phyloP scores from a whole-genome alignment of 2,113 vertebrate genomes.

The Neogobius melanostomus region DNA sequence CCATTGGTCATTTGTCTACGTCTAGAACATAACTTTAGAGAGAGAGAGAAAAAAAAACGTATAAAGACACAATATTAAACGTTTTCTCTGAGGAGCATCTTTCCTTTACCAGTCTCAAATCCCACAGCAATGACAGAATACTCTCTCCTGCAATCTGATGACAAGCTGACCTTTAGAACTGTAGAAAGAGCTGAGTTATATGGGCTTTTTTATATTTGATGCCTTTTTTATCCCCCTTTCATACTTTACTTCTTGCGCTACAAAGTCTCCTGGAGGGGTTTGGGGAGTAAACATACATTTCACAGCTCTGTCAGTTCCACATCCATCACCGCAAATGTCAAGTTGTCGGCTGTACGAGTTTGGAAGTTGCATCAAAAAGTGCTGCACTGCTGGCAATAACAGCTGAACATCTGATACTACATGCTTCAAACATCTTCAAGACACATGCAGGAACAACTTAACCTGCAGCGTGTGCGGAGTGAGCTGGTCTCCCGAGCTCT shows the following conservation, averaged over 20 bases:
- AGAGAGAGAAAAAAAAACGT: background rate
- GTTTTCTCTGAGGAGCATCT: background rate
- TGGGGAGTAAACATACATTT: slow-evolving; percentile 3
- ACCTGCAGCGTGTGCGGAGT: background rate
- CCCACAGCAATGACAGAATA: background rate
- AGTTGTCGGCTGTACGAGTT: background rate
- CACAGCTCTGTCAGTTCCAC: background rate
- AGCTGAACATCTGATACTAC: background rate
- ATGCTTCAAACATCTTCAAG: background rate
- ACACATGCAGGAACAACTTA: too few species aligned
- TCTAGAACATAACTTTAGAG: background rate
- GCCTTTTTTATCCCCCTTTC: too few species aligned
- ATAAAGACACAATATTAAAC: background rate
- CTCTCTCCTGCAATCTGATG: background rate
- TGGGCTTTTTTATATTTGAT: background rate
- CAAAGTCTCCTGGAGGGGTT: background rate
- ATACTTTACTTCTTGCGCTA: background rate
- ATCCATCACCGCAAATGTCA: slow-evolving; percentile 2
- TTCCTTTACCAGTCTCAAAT: background rate
- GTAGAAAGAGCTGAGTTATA: background rate
- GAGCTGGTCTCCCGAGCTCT: background rate
- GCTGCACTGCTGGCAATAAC: background rate
- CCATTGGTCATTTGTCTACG: too few species aligned
- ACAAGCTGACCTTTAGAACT: slow-evolving; percentile 24
- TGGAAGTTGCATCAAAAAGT: background rate